phyloP scores from a whole-genome alignment of 2,888 invertebrate genomes.

The Nebria salina region DNA sequence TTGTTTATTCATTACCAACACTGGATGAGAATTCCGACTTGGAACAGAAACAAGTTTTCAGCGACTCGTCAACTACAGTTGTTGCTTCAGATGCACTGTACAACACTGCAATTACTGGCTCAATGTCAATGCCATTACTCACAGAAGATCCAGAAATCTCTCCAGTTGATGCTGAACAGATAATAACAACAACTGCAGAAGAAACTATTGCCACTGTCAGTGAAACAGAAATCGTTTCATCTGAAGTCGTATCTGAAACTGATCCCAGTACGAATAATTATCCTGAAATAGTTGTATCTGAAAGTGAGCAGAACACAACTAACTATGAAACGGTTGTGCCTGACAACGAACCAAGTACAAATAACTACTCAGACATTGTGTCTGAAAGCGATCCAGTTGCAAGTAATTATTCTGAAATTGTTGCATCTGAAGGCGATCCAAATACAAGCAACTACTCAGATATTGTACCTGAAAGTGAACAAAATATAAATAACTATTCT shows the following conservation, averaged over 20 bases:
- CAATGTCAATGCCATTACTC: constrained; percentile 70
- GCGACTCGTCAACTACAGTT: constrained; percentile 59
- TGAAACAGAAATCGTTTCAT: constrained; percentile 24
- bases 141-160: constrained; percentile 64
- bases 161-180: constrained; percentile 48
- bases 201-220: constrained; percentile 34
- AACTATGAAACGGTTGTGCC: constrained; percentile 2
- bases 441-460: neutral
- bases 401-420: neutral
- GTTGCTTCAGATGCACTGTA: constrained; percentile 58
- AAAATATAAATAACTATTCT: neutral
- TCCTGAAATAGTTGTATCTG: constrained; percentile 18
- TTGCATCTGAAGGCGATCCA: neutral
- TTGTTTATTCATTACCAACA: constrained; percentile 57
- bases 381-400: neutral
- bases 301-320: constrained; percentile 17
- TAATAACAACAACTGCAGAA: constrained; percentile 14
- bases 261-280: neutral
- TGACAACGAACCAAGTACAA: neutral
- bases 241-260: constrained; percentile 11
- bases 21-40: constrained; percentile 56
- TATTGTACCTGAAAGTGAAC: neutral
- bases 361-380: neutral
- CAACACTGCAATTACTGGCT: constrained; percentile 59
- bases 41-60: constrained; percentile 49